Evolutionary conservation across 2,113 vertebrate species (phyloP), one percentile per base, ranked within the genome.

Genomic region (Gymnarchus niloticus): DNA sequence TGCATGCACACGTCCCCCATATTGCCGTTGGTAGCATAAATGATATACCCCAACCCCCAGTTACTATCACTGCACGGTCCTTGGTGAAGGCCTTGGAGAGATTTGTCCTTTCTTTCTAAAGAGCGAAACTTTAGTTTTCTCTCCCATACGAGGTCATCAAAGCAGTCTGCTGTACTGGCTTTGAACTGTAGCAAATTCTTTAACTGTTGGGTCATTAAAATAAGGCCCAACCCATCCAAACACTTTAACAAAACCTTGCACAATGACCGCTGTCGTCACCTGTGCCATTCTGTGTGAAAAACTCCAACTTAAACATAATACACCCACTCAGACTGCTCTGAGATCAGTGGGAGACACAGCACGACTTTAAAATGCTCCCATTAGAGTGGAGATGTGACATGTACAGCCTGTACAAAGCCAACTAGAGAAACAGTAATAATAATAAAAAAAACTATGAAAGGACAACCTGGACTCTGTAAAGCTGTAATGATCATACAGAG

Each of bases 121-220:
- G 17, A 49, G n/a, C 4, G 21, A 21, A 19, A 56, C 81, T 6
- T 51, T 51, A 25, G 56, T 33, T 33, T 21, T 80, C 49, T 80
- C 49, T 8, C 9, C 28, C 28, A 82, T 51, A 28, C 49, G 14
- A 37, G 28, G 51, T 12, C 51, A 52, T 54, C 52, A 56, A 59
- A 57, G 82, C 56, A 83, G 82, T 21, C 19, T 83, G 56, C 10
- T 56, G 25, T 83, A 83, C 54, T 17, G n/a, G 33, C 56, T 33
- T 83, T 19, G 56, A 89, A 90, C 87, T 83, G 87, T 88, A 85
- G 33, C 56, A 89, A 78, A 90, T 91, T 91, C 85, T 86, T 87
- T 51, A 76, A 76, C 86, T 59, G 61, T 48, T 88, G 56, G 86
- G 73, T 86, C 83, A 89, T 85, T 81, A 84, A n/a, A n/a, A n/a